These are phyloP conservation scores for Bacillus rossius DNA, from an alignment of 1,140 invertebrate genomes.

Conservation along the genomic window DNA sequence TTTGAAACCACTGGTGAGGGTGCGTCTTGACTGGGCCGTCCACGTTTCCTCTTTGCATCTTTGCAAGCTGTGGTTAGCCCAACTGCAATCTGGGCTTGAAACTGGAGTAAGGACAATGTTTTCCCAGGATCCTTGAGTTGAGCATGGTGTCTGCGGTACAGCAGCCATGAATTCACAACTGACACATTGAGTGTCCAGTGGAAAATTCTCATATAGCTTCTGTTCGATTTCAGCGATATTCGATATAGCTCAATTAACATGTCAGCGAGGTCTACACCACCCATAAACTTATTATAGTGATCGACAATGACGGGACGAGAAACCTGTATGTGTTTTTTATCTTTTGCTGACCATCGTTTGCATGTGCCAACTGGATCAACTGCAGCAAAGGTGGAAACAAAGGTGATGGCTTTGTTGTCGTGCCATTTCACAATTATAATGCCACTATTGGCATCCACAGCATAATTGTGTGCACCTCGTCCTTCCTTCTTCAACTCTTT, in stretches of 20 bases:
- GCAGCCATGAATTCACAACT: slow-evolving; percentile 30
- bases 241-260: slow-evolving; percentile 39
- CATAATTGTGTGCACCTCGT: slow-evolving; percentile 27
- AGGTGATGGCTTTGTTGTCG: slow-evolving; percentile 41
- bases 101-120: slow-evolving; percentile 29
- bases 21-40: not conserved
- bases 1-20: not conserved
- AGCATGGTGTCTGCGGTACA: slow-evolving; percentile 14
- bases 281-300: slow-evolving; percentile 37
- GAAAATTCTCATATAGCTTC: slow-evolving; percentile 41
- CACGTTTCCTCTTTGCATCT: not conserved
- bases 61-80: not conserved
- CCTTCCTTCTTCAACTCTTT: slow-evolving; percentile 36
- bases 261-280: slow-evolving; percentile 40
- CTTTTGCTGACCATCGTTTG: slow-evolving; percentile 29
- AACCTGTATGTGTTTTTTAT: slow-evolving; percentile 32
- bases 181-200: slow-evolving; percentile 41
- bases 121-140: not conserved
- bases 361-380: slow-evolving; percentile 31
- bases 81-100: no score
- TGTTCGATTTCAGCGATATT: slow-evolving; percentile 34
- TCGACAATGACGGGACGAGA: slow-evolving; percentile 37
- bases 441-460: slow-evolving; percentile 19
- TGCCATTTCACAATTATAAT: slow-evolving; percentile 37
- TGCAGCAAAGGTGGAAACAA: slow-evolving; percentile 38